Base-by-base conservation (phyloP, 2,113 vertebrate genomes). In the Pelusios castaneus region DNA sequence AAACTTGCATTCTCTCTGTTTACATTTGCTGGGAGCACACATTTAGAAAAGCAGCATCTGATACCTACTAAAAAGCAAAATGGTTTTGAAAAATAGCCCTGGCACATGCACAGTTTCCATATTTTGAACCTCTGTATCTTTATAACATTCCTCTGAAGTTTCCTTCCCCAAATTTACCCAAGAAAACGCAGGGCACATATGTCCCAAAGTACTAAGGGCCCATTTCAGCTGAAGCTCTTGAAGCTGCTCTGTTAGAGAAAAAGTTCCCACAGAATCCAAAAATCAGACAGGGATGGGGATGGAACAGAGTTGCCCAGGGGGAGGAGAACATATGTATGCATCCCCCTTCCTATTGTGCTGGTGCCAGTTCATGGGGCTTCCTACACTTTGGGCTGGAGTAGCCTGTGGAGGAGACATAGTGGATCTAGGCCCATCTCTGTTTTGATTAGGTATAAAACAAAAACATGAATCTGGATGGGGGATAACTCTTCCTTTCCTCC, bases 391-490 rank as follows among this genome's bases (percentile, higher is more conserved):
- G 89, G 86, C 43, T 93, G 86, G 25, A 93, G 47, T 4, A 9
- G 86, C 41, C 82, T 77, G 79, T 2, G 0, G 52, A 90, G 70
- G 56, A 89, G 83, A 63, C 3, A 0, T 80, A 63, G 91, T 87
- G 25, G 84, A 78, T 91, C 88, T 75, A 92, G 92, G 94, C 31
- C 49, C 73, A 2, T 8, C 84, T 82, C 38, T 78, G 6, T n/a
- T 79, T 76, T 79, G 29, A 83, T 93, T 93, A 90, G 82, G 92
- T 90, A 95, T 63, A 41, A 45, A 93, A 91, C 70, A 76, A 97
- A 84, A 91, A 80, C 34, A 1, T 75, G 38, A 60, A 13, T 41
- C 25, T 55, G 31, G 88, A 79, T 87, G 38, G 43, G 87, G 80
- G 29, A 2, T 83, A 56, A 76, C 12, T 81, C 67, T 87, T 90